phyloP scores from a whole-genome alignment of 2,113 vertebrate genomes.

The Scomber colias region DNA sequence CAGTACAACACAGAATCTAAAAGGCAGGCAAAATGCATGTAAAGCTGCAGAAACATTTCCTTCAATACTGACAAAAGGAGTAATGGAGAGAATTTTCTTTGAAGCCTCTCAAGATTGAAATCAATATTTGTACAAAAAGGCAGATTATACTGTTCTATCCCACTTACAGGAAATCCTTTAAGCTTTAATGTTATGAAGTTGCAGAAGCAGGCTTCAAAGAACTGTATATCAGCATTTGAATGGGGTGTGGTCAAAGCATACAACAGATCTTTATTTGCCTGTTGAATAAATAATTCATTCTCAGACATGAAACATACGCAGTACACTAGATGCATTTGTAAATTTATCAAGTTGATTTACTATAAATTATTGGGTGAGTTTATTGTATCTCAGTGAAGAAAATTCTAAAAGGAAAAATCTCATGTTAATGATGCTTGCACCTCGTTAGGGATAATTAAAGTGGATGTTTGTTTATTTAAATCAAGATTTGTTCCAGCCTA shows the following conservation, averaged over 20 bases:
- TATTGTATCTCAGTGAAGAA: background rate
- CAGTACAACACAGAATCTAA: background rate
- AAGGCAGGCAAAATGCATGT: background rate
- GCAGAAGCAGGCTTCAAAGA: constrained; percentile 33
- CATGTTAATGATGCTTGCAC: background rate
- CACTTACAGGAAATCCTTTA: background rate
- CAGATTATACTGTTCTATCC: background rate
- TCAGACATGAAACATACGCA: background rate
- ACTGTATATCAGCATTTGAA: constrained; percentile 27
- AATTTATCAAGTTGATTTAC: background rate
- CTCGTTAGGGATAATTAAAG: background rate
- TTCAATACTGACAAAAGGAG: background rate
- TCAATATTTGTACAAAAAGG: background rate
- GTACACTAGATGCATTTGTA: background rate
- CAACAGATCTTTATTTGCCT: background rate
- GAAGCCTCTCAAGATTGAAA: background rate
- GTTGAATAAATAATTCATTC: too few species aligned
- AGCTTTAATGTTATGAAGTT: constrained; percentile 23
- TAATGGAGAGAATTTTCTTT: background rate
- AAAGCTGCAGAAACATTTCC: background rate
- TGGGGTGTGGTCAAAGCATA: constrained; percentile 39
- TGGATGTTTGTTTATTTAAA: background rate
- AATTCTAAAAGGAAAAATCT: background rate
- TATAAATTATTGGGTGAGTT: too few species aligned
- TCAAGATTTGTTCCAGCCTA: constrained; percentile 13